phyloP scores from a whole-genome alignment of 2,888 invertebrate genomes.

The Ormyrus nitidulus region DNA sequence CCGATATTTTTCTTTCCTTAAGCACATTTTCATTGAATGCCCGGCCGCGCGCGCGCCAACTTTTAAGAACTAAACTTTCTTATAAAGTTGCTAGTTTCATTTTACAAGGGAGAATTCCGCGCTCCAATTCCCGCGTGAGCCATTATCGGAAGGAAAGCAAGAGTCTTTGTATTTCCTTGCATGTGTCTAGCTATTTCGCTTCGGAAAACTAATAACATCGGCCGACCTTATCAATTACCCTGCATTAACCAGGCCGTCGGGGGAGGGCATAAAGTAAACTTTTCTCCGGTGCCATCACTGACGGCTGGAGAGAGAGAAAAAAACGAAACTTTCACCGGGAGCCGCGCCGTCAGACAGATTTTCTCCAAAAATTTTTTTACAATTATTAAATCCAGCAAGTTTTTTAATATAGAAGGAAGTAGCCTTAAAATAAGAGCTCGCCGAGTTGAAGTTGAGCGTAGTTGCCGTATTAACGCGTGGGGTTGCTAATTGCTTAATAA shows the following conservation, averaged over 20 bases:
- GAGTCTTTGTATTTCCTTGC: not conserved
- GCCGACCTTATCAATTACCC: not conserved
- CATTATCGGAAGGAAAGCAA: conserved; percentile 5
- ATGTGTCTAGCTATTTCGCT: not conserved
- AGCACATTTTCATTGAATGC: conserved; percentile 7
- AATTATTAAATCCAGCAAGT: no score
- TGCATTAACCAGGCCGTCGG: not conserved
- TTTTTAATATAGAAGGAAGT: no score
- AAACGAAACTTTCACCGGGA: no score
- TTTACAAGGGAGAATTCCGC: not conserved
- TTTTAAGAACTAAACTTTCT: conserved; percentile 9
- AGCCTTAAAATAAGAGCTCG: no score
- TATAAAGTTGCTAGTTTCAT: not conserved
- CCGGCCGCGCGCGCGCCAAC: not conserved
- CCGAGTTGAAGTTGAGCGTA: no score
- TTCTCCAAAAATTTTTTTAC: no score
- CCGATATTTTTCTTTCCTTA: conserved; percentile 9
- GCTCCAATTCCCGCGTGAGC: conserved; percentile 11
- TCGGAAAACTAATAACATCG: not conserved
- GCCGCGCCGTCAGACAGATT: no score
- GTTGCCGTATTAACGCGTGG: no score
- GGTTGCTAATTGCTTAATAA: no score
- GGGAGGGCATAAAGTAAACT: no score
- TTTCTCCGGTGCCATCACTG: no score
- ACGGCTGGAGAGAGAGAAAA: no score